Evolutionary conservation across 2,888 invertebrate genomes (phyloP).

Genomic region (Pimpla rufipes): DNA sequence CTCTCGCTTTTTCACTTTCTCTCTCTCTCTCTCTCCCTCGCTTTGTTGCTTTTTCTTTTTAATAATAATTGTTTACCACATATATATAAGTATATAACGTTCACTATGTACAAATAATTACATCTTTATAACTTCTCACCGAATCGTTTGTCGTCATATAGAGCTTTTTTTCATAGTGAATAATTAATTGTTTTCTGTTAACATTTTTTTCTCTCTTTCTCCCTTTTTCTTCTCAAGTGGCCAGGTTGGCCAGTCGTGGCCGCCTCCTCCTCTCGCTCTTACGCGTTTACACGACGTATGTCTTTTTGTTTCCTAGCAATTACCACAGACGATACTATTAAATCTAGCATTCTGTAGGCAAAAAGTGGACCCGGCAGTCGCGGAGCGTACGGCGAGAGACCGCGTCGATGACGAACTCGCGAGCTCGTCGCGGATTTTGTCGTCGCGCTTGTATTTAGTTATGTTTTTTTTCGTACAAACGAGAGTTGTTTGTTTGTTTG

Average conservation of each 20-base stretch:
- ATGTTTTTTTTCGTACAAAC: background rate
- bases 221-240: slow-evolving; percentile 20
- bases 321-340: slow-evolving; percentile 50
- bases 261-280: slow-evolving; percentile 14
- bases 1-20: background rate
- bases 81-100: slow-evolving; percentile 72
- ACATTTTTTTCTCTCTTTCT: background rate
- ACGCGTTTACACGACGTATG: slow-evolving; percentile 42
- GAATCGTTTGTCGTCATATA: slow-evolving; percentile 37
- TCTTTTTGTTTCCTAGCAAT: slow-evolving; percentile 41
- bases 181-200: slow-evolving; percentile 33
- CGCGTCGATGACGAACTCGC: slow-evolving; percentile 10
- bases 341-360: slow-evolving; percentile 52
- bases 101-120: slow-evolving; percentile 79
- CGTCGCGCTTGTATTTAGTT: slow-evolving; percentile 1
- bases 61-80: slow-evolving; percentile 77
- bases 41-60: slow-evolving; percentile 17
- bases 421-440: slow-evolving; percentile 17
- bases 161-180: slow-evolving; percentile 52
- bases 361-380: slow-evolving; percentile 44
- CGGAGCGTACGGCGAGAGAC: slow-evolving; percentile 33
- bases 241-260: slow-evolving; percentile 8
- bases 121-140: slow-evolving; percentile 57
- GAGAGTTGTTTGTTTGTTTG: slow-evolving; percentile 16
- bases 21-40: background rate